phyloP scores from a whole-genome alignment of 1,140 invertebrate species.

The Vanessa tameamea region DNA sequence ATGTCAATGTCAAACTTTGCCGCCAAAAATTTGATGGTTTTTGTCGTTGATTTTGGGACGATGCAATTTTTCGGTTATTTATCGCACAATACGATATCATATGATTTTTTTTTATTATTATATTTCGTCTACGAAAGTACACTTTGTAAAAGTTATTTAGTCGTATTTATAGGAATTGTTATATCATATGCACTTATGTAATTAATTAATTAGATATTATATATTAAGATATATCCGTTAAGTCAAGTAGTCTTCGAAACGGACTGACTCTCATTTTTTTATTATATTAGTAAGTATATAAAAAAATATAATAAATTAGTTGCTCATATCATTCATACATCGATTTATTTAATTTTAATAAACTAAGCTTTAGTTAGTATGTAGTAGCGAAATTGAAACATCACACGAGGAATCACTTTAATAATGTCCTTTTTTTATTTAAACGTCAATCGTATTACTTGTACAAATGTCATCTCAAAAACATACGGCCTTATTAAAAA shows the following conservation, averaged over 20 bases:
- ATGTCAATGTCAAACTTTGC: conserved; percentile 38
- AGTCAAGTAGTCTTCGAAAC: conserved; percentile 15
- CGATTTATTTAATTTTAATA: conserved; percentile 35
- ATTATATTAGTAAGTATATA: conserved; percentile 31
- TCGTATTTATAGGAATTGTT: conserved; percentile 24
- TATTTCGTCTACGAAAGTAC: conserved; percentile 16
- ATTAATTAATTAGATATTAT: conserved; percentile 12
- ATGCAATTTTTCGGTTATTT: conserved; percentile 44
- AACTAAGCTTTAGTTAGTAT: conserved; percentile 29
- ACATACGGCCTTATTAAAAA: background rate
- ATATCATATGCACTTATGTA: conserved; percentile 23
- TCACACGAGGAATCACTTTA: conserved; percentile 26
- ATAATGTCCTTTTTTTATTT: background rate
- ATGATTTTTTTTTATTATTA: conserved; percentile 23
- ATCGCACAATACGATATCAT: conserved; percentile 38
- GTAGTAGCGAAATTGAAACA: conserved; percentile 30
- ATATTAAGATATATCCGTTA: conserved; percentile 9
- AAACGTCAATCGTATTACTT: background rate
- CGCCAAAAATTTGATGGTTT: conserved; percentile 20
- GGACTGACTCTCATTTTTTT: conserved; percentile 28
- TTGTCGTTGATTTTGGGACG: conserved; percentile 31
- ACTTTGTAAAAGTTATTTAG: conserved; percentile 20
- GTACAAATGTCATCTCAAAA: too few relatives aligned
- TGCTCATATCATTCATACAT: conserved; percentile 50
- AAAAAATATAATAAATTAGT: conserved; percentile 34